Evolutionary conservation across 2,113 vertebrate genomes (phyloP), one percentile per base, ranked within the genome.

Genomic region (Bothrops jararaca): DNA sequence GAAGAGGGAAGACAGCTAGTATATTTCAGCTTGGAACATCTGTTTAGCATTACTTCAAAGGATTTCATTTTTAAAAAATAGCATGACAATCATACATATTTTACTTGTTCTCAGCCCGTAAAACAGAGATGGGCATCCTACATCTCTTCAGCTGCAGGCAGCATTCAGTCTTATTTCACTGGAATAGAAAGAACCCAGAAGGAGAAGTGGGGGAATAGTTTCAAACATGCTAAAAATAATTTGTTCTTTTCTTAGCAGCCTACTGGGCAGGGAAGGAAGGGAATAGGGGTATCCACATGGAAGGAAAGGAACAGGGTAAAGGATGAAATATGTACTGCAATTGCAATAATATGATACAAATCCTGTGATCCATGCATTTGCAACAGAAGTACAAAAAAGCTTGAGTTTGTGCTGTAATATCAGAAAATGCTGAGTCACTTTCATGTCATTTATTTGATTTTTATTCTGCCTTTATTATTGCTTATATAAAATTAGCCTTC

Each of bases 31-130:
- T 96, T 80, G 45, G 58, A 60, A 93, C 96, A 97, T 97, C 97
- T 97, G 97, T 96, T 97, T 96, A 96, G 93, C 93, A 97, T 97
- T 97, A 97, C 96, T 95, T 96, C 95, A 94, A 93, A 94, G 92
- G 88, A 93, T 95, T 96, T 95, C 92, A 4, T 85, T 52, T 56
- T 92, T 45, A 4, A 34, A 90, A 93, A 86, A 96, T 94, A 95
- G 95, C 95, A 95, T 93, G 91, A 96, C 48, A 0, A 80, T 42
- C 34, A 80, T 95, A 96, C 96, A 95, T 93, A 93, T 95, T 96
- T 93, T 96, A 97, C 97, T 97, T 97, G 96, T 94, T 96, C 96
- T 96, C 96, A 97, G 95, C 94, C 94, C 96, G 74, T 96, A 95
- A 94, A 95, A 96, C 93, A 69, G 57, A 48, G 58, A n/a, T 64